Conservation (phyloP, 2,888 invertebrate genomes). For the Lasioglossum figueresi region DNA sequence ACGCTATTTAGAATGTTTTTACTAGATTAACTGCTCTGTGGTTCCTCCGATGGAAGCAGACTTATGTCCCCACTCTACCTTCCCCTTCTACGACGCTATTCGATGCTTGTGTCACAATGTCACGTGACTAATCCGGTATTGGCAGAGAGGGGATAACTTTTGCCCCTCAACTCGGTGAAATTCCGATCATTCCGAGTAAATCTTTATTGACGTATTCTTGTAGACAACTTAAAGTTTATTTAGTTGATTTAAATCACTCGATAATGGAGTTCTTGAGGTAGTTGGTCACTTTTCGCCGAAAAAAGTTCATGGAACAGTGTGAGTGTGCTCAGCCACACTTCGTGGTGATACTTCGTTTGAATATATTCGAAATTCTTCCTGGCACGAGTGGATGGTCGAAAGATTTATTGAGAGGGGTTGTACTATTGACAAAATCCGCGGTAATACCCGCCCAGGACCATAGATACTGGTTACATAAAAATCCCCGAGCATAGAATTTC, state of each 20-base stretch:
- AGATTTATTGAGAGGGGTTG: constrained; percentile 66
- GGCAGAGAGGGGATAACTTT: too few species aligned
- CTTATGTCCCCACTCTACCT: too few species aligned
- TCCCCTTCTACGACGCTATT: too few species aligned
- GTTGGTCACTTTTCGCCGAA: constrained; percentile 44
- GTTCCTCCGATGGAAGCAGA: too few species aligned
- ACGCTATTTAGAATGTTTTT: too few species aligned
- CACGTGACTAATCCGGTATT: too few species aligned
- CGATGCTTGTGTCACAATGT: too few species aligned
- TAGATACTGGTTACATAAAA: constrained; percentile 59
- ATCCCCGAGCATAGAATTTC: constrained; percentile 42
- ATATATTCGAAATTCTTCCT: constrained; percentile 62
- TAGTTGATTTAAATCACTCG: constrained; percentile 68
- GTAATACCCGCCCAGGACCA: constrained; percentile 51
- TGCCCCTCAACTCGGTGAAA: too few species aligned
- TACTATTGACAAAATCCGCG: constrained; percentile 64
- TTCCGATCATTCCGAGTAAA: too few species aligned
- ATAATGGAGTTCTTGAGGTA: constrained; percentile 54
- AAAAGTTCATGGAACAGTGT: constrained; percentile 2
- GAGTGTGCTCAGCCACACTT: constrained; percentile 39
- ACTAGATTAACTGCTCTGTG: too few species aligned
- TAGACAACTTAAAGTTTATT: constrained; percentile 25
- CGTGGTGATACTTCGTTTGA: constrained; percentile 59
- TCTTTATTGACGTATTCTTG: neutral
- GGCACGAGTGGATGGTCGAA: constrained; percentile 58